Evolutionary conservation across 2,113 vertebrate species (phyloP), one percentile per base, ranked within the genome.

Genomic region (Ceyx margarethae): DNA sequence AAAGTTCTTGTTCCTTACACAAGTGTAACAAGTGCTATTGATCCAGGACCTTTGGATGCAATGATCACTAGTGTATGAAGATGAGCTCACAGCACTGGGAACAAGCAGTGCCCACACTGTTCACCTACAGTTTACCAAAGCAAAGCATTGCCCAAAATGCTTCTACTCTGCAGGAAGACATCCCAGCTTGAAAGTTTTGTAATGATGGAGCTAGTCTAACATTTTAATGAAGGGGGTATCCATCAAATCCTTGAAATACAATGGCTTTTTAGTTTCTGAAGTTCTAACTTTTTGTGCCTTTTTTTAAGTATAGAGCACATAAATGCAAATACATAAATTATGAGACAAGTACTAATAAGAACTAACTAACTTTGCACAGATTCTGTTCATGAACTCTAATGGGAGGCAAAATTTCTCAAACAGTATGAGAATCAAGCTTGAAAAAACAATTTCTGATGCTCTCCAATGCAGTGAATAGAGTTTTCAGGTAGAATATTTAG

Each of bases 331-430:
- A 90, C 4, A 84, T 58, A 65, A 81, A 68, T 48, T n/a, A n/a
- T 35, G 15, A 84, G 74, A 81, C 94, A 81, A 89, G 77, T 87
- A 56, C 73, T 56, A 90, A 78, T 73, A 90, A 78, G 86, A 72
- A 71, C 48, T 88, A 50, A 35, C 35, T 35, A 37, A 37, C 73
- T 92, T 42, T 48, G 40, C 45, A 81, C 57, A 81, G 69, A 84
- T 81, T 78, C 61, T 75, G 65, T 45, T 78, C n/a, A 57, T n/a
- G 33, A 85, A 86, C 58, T 85, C 64, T 89, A 76, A 90, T 11
- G 85, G 76, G 93, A 80, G 23, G 40, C 43, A 82, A 87, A 95
- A 67, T 84, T 86, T 77, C 53, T 84, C 66, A 35, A 82, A 71
- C 29, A 87, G 62, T 4, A 6, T 85, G 74, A 66, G 40, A 89